These are phyloP conservation scores for Pipistrellus pygmaeus DNA, from an alignment of 2,797 vertebrate genomes.

Conservation along the genomic window DNA sequence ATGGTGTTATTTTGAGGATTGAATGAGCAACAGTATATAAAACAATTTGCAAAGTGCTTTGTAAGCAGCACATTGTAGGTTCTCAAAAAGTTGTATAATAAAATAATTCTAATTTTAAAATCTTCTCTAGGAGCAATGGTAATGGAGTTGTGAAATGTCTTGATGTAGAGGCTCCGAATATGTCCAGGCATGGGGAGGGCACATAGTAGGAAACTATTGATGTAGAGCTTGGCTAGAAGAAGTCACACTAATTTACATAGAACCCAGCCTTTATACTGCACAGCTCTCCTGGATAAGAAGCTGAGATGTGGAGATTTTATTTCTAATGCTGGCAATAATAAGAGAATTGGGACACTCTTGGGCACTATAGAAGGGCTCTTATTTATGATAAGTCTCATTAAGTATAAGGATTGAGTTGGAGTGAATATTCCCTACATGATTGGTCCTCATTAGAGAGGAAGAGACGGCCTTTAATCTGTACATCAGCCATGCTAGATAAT, in stretches of 20 bases:
- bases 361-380: not conserved
- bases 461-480: constrained; percentile 20
- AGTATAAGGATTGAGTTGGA: constrained; percentile 25
- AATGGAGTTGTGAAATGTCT: not conserved
- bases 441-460: not conserved
- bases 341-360: not conserved
- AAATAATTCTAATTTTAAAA: not conserved
- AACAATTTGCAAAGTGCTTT: not conserved
- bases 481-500: not conserved
- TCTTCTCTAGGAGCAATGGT: not conserved
- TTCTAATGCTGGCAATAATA: not conserved
- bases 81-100: constrained; percentile 21
- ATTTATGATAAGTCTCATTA: constrained; percentile 11
- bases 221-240: not conserved
- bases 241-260: not conserved
- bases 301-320: not conserved
- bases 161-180: not conserved
- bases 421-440: not conserved
- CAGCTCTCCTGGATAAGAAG: not conserved
- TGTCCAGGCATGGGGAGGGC: not conserved
- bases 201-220: not conserved
- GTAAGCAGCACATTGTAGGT: not conserved
- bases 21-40: not conserved
- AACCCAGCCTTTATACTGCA: not conserved
- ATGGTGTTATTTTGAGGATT: not conserved